Evolutionary conservation across 2,113 vertebrate genomes (phyloP).

Genomic region (Stictonetta naevosa): DNA sequence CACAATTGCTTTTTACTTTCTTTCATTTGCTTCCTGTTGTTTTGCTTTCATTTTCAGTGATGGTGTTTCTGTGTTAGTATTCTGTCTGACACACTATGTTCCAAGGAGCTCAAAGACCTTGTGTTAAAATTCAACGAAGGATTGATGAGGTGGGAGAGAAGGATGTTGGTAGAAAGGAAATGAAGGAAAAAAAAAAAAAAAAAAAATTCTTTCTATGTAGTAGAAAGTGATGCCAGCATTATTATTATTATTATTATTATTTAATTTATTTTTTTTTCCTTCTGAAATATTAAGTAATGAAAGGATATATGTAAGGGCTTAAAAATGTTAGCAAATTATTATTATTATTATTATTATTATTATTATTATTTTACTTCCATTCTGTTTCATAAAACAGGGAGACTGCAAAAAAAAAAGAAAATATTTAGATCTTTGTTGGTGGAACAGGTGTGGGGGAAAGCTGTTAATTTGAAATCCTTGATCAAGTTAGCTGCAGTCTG

Average conservation of each 20-base stretch:
- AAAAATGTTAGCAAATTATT: slow-evolving; percentile 26
- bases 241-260: too few species aligned
- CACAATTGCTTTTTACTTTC: slow-evolving; percentile 77
- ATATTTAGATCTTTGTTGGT: background rate
- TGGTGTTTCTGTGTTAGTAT: slow-evolving; percentile 78
- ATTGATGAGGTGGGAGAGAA: background rate
- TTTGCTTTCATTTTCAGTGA: slow-evolving; percentile 76
- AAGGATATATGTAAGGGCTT: slow-evolving; percentile 62
- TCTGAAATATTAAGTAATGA: background rate
- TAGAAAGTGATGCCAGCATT: slow-evolving; percentile 27
- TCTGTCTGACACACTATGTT: slow-evolving; percentile 83
- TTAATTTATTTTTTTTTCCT: background rate
- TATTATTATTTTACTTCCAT: slow-evolving; percentile 1
- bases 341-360: background rate
- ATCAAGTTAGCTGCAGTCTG: slow-evolving; percentile 27
- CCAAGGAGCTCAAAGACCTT: slow-evolving; percentile 72
- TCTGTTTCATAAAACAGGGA: slow-evolving; percentile 48
- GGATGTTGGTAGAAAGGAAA: background rate
- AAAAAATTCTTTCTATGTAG: slow-evolving; percentile 13
- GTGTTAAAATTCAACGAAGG: slow-evolving; percentile 45
- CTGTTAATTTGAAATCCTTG: background rate
- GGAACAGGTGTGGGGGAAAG: background rate
- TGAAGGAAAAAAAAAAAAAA: background rate
- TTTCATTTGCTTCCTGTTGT: slow-evolving; percentile 74
- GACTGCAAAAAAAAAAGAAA: slow-evolving; percentile 53